Evolutionary conservation across 2,888 invertebrate species (phyloP).

Genomic region (Drosophila borealis): DNA sequence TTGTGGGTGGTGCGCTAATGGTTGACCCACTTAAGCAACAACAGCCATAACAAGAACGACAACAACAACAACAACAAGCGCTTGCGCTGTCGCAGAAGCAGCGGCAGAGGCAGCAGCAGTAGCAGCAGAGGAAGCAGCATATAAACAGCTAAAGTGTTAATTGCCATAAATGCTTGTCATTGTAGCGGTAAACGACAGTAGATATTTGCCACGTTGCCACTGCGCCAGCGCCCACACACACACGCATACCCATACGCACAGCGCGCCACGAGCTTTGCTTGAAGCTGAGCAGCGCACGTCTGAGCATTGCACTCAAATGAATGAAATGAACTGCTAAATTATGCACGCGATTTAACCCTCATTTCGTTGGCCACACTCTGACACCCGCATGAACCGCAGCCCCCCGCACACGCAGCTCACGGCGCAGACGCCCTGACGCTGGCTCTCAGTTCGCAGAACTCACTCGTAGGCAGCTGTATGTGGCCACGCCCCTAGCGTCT

Average conservation of each 20-base stretch:
- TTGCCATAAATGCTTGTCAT: slow-evolving; percentile 85
- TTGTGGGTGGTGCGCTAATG: slow-evolving; percentile 70
- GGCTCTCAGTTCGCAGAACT: slow-evolving; percentile 44
- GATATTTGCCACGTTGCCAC: slow-evolving; percentile 83
- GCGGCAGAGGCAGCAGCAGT: slow-evolving; percentile 15
- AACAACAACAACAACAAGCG: slow-evolving; percentile 34
- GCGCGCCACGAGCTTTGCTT: slow-evolving; percentile 24
- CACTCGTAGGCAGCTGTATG: slow-evolving; percentile 39
- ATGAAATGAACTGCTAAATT: slow-evolving; percentile 82
- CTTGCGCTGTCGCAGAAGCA: slow-evolving; percentile 38
- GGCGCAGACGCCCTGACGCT: slow-evolving; percentile 11
- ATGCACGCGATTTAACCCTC: slow-evolving; percentile 82
- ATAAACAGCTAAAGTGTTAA: slow-evolving; percentile 85
- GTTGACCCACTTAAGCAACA: slow-evolving; percentile 77
- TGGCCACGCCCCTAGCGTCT: slow-evolving; percentile 61
- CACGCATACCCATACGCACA: slow-evolving; percentile 26
- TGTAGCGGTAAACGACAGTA: slow-evolving; percentile 85
- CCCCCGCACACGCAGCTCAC: not conserved
- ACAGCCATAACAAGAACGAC: slow-evolving; percentile 38
- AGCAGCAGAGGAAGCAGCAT: slow-evolving; percentile 58
- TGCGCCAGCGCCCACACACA: slow-evolving; percentile 68
- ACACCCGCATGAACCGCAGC: slow-evolving; percentile 10
- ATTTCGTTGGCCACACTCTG: slow-evolving; percentile 65
- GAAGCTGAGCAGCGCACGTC: slow-evolving; percentile 52
- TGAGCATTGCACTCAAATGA: slow-evolving; percentile 78